Evolutionary conservation across 2,888 invertebrate genomes (phyloP).

Genomic region (Toxonevra muliebris): DNA sequence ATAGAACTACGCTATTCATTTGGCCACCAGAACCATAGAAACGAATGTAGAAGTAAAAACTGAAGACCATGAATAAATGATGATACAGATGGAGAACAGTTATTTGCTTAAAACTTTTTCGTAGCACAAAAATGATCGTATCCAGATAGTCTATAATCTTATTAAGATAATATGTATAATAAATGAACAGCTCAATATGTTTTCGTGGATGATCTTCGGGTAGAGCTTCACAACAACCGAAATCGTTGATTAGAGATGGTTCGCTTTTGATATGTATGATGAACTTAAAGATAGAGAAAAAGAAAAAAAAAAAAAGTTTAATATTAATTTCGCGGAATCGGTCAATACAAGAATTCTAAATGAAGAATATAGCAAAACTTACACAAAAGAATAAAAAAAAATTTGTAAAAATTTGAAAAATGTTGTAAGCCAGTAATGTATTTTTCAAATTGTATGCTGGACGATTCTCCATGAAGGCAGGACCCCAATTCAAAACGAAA

Average conservation of each 20-base stretch:
- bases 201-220: not conserved
- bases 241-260: no score
- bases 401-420: constrained; percentile 16
- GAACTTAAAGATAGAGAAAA: no score
- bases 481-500: constrained; percentile 19
- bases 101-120: constrained; percentile 28
- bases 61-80: constrained; percentile 13
- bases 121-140: constrained; percentile 23
- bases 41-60: not conserved
- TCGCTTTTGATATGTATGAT: no score
- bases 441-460: constrained; percentile 21
- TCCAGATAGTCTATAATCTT: constrained; percentile 22
- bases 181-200: not conserved
- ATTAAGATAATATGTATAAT: constrained; percentile 13
- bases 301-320: no score
- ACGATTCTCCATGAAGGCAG: constrained; percentile 21
- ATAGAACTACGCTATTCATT: not conserved
- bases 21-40: constrained; percentile 19
- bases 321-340: no score
- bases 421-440: constrained; percentile 14
- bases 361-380: not conserved
- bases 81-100: constrained; percentile 27
- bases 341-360: no score
- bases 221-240: constrained; percentile 16
- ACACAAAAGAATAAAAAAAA: not conserved